phyloP scores from a whole-genome alignment of 2,888 invertebrate species.

The Ochropleura plecta region DNA sequence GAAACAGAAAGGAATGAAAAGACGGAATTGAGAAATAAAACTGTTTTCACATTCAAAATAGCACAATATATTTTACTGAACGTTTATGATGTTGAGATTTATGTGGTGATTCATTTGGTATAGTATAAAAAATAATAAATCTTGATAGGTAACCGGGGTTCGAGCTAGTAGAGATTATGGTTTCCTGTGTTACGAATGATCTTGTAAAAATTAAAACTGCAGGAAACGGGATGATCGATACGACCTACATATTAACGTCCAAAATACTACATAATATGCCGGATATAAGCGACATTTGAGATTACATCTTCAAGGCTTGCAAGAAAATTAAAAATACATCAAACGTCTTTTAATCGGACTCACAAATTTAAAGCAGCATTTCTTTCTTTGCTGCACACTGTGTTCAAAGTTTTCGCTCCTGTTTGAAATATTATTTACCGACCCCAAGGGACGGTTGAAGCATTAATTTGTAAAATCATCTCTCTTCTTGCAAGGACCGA shows the following conservation, averaged over 20 bases:
- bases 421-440: background rate
- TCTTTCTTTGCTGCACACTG: background rate
- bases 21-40: slow-evolving; percentile 82
- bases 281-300: slow-evolving; percentile 52
- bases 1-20: slow-evolving; percentile 73
- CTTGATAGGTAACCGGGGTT: slow-evolving; percentile 74
- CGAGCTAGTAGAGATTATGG: slow-evolving; percentile 69
- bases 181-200: slow-evolving; percentile 74
- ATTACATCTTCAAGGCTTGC: slow-evolving; percentile 35
- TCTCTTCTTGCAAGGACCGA: background rate
- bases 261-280: slow-evolving; percentile 39
- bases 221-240: slow-evolving; percentile 58
- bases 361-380: background rate
- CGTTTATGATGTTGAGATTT: slow-evolving; percentile 80
- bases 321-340: slow-evolving; percentile 37
- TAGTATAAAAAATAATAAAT: slow-evolving; percentile 79
- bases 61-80: slow-evolving; percentile 80
- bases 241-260: slow-evolving; percentile 57
- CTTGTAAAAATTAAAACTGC: slow-evolving; percentile 67
- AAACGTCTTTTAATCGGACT: background rate
- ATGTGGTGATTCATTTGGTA: slow-evolving; percentile 76
- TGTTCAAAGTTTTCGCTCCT: background rate
- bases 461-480: slow-evolving; percentile 32
- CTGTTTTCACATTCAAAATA: slow-evolving; percentile 82
- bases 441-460: background rate